These are phyloP conservation scores for Beaufortia kweichowensis DNA, from an alignment of 2,113 vertebrate species.

Conservation along the genomic window DNA sequence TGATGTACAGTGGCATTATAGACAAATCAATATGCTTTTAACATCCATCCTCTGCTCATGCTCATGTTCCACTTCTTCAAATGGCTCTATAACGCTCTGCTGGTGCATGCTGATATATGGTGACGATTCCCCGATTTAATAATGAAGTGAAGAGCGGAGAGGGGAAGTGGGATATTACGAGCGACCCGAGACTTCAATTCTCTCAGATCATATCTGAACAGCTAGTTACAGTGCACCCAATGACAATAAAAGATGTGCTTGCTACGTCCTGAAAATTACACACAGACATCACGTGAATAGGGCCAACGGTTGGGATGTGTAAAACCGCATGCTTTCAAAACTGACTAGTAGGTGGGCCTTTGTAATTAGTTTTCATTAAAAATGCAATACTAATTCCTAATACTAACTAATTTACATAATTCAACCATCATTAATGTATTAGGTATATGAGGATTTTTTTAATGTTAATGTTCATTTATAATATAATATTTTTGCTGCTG, in stretches of 20 bases:
- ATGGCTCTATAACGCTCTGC: conserved; percentile 75
- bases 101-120: conserved; percentile 72
- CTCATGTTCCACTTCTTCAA: conserved; percentile 64
- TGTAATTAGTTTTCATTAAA: no score
- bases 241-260: conserved; percentile 70
- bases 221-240: conserved; percentile 70
- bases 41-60: conserved; percentile 70
- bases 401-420: no score
- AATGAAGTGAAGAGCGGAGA: conserved; percentile 66
- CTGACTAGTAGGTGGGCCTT: no score
- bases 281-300: not conserved
- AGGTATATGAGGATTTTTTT: no score
- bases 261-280: conserved; percentile 14
- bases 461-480: no score
- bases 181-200: conserved; percentile 67
- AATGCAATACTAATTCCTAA: no score
- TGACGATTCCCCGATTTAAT: conserved; percentile 80
- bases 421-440: no score
- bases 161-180: conserved; percentile 57
- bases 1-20: conserved; percentile 76
- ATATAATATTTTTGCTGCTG: no score
- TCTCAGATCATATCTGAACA: conserved; percentile 76
- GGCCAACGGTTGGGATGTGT: no score
- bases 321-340: no score
- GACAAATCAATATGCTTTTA: conserved; percentile 81